Conservation (phyloP, 2,888 invertebrate species). For the Tiphia femorata region DNA sequence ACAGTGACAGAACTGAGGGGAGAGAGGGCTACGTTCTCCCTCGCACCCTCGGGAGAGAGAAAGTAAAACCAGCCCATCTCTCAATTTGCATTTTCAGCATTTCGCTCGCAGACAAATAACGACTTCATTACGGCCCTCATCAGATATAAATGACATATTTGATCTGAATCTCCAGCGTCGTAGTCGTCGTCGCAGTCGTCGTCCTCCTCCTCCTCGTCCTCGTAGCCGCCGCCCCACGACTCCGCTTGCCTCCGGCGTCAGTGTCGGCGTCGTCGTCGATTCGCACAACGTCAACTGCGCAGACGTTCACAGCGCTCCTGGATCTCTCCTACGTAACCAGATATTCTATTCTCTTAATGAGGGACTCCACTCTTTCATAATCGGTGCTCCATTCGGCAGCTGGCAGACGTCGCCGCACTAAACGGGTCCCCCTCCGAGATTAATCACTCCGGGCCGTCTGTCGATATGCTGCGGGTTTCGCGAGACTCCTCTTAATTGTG, state of each 20-base stretch:
- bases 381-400: constrained; percentile 35
- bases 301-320: neutral
- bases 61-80: constrained; percentile 37
- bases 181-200: too few species aligned
- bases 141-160: constrained; percentile 64
- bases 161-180: constrained; percentile 51
- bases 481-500: too few species aligned
- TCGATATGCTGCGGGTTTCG: constrained; percentile 14
- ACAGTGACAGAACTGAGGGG: constrained; percentile 11
- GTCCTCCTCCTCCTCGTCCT: constrained; percentile 12
- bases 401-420: constrained; percentile 32
- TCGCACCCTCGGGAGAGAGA: neutral
- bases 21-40: constrained; percentile 12
- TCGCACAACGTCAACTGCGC: constrained; percentile 4
- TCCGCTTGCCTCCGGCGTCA: constrained; percentile 13
- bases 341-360: constrained; percentile 37
- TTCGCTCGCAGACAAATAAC: constrained; percentile 54
- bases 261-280: constrained; percentile 24
- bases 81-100: constrained; percentile 60
- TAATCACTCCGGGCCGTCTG: constrained; percentile 26
- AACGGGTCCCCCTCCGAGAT: constrained; percentile 24
- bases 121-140: constrained; percentile 60
- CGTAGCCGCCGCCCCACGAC: too few species aligned
- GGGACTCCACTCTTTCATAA: constrained; percentile 32
- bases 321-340: constrained; percentile 4